Base-by-base conservation (phyloP, 2,888 invertebrate genomes). In the Drosophila nigritarsus region DNA sequence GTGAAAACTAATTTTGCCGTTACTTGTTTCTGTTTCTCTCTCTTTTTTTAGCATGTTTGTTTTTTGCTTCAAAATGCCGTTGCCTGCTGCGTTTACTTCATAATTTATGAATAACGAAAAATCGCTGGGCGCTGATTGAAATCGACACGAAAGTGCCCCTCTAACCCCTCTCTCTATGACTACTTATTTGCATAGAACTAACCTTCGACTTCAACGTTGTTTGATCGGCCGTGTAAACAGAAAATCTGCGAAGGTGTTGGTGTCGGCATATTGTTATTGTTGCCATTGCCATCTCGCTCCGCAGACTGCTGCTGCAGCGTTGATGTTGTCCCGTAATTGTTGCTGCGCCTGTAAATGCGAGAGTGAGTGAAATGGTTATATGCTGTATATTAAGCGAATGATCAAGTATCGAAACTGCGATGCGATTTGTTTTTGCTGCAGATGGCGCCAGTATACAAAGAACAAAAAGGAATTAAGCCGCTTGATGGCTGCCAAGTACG, bases 221-320 rank as follows among this genome's bases (percentile, higher is more conserved):
- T 78, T 20, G 84, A 80, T 36, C 84, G 87, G n/a, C 91, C 91
- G 75, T 91, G 90, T 71, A 91, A 83, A 72, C 91, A 91, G 69
- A 83, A 87, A 67, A 90, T 87, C 74, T 90, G 87, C 34, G 89
- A 78, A 59, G 65, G 78, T 69, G 83, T 72, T 56, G 67, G 54
- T 27, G 70, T 69, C 20, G 76, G 65, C 60, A 36, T 40, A 30
- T 83, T 91, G 64, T 84, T 88, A 76, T 80, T 84, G 71, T 80
- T 78, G 65, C 68, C 73, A 66, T 69, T 79, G 48, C 71, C 70
- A 42, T 50, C 60, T 8, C 63, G 27, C 29, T 34, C 49, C 18
- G 5, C 45, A 0, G 50, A 45, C 32, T 50, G 65, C 49, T 27
- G 56, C 9, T 50, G 63, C 49, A 18, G 56, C 13, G 55, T 58